Conservation (phyloP, 2,797 vertebrate species). For the Threskiornis aethiopicus region DNA sequence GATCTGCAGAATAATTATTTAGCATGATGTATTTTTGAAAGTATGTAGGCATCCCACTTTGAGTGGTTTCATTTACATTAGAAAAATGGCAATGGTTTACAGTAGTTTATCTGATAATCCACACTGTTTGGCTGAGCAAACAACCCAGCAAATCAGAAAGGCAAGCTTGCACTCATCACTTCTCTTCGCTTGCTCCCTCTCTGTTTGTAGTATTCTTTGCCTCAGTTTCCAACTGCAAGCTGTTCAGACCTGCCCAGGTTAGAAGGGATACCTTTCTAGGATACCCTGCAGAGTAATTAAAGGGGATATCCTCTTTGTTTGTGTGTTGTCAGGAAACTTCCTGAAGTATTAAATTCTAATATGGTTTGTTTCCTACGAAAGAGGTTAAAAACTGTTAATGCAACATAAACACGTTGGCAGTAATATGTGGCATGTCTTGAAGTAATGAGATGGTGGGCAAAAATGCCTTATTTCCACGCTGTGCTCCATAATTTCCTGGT, state of each 20-base stretch:
- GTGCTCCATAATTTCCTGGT: not conserved
- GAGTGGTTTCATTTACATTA: constrained; percentile 26
- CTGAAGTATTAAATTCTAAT: not conserved
- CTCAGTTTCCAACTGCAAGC: not conserved
- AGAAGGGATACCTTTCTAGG: not conserved
- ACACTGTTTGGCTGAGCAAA: constrained; percentile 11
- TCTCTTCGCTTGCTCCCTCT: not conserved
- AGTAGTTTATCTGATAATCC: constrained; percentile 24
- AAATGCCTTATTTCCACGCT: not conserved
- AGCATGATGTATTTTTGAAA: not conserved
- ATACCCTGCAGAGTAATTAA: not conserved
- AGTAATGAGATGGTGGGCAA: not conserved
- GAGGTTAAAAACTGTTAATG: not conserved
- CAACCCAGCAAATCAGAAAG: not conserved
- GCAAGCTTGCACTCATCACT: not conserved
- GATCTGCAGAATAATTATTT: constrained; percentile 3
- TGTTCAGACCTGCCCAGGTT: not conserved
- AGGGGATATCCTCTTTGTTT: not conserved
- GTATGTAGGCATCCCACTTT: not conserved
- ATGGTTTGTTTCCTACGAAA: not conserved
- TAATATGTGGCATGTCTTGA: not conserved
- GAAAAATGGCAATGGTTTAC: constrained; percentile 39
- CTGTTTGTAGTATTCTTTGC: not conserved
- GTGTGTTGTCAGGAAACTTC: not conserved
- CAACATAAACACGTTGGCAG: not conserved